Base-by-base conservation (phyloP, 64 coral and sea anemone genomes). In the Montipora sp. region DNA sequence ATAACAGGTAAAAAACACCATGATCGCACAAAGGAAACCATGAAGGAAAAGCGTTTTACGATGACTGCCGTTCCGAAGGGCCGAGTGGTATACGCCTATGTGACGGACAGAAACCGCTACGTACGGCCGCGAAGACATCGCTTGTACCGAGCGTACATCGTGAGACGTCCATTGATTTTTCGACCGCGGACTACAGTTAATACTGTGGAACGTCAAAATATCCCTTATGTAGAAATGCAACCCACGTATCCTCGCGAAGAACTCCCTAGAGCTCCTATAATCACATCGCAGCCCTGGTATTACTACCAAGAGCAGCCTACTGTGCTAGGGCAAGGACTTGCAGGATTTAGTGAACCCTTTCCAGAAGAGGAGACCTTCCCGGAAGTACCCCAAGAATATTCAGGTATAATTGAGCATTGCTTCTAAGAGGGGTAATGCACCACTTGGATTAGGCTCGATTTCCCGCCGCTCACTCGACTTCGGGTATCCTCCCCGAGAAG, bases 21-120 rank as follows among this genome's bases (percentile, higher is more conserved):
- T 70, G 61, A 71, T 85, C 82, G 46, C 61, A 70, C 8, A 18
- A 12, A 67, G 0, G 65, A 85, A 22, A 46, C 3, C 46, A 46
- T 49, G 13, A 85, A 71, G 82, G 82, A 85, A 85, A 85, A 85
- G 16, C 82, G 82, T 85, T 85, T 85, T 12, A 68, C 47, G 68
- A 78, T 75, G 80, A 5, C 76, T 46, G 9, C 10, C 10, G 13
- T 78, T 27, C 87, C 81, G 8, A 94, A 81, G 71, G 57, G 83
- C 7, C 72, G 93, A 84, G 87, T 94, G 45, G 87, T 94, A 21
- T 94, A 94, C 59, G 90, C 93, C 22, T 94, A 84, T 76, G 93
- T 51, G 47, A 90, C 93, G 8, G 93, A 94, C 48, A 94, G 77
- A 84, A 80, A 94, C 72, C 88, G 92, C 71, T 90, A 67, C 19